Conservation (phyloP, 2,113 vertebrate genomes). For the Paedocypris sp. region DNA sequence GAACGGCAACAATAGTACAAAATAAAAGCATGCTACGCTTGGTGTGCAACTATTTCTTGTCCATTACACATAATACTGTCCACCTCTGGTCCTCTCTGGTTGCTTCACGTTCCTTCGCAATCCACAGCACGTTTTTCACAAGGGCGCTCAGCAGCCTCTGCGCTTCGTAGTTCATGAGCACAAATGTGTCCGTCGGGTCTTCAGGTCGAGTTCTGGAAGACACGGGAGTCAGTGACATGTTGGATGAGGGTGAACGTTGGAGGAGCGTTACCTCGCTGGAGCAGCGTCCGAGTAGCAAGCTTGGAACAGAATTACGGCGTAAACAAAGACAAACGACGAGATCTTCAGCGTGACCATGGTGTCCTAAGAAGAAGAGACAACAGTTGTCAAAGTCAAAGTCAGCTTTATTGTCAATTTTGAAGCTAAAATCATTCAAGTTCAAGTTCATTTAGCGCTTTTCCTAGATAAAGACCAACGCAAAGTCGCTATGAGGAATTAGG, state of each 20-base stretch:
- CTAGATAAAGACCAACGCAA: no score
- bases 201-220: conserved; percentile 68
- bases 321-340: conserved; percentile 78
- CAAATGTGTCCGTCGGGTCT: conserved; percentile 64
- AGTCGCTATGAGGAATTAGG: no score
- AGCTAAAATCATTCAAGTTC: no score
- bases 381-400: no score
- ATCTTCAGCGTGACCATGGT: conserved; percentile 86
- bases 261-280: conserved; percentile 68
- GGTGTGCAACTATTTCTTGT: not conserved
- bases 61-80: not conserved
- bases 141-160: conserved; percentile 79
- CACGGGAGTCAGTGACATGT: conserved; percentile 12
- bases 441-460: no score
- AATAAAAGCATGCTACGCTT: not conserved
- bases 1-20: no score
- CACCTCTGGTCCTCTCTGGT: conserved; percentile 53
- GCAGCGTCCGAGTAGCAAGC: conserved; percentile 77
- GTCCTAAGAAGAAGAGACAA: conserved; percentile 44
- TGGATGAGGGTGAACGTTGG: not conserved
- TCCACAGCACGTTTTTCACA: conserved; percentile 79
- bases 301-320: conserved; percentile 84
- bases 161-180: conserved; percentile 76
- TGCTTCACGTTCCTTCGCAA: conserved; percentile 78
- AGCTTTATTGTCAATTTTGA: no score